Evolutionary conservation across 1,140 invertebrate species (phyloP).

Genomic region (Octopus sinensis): DNA sequence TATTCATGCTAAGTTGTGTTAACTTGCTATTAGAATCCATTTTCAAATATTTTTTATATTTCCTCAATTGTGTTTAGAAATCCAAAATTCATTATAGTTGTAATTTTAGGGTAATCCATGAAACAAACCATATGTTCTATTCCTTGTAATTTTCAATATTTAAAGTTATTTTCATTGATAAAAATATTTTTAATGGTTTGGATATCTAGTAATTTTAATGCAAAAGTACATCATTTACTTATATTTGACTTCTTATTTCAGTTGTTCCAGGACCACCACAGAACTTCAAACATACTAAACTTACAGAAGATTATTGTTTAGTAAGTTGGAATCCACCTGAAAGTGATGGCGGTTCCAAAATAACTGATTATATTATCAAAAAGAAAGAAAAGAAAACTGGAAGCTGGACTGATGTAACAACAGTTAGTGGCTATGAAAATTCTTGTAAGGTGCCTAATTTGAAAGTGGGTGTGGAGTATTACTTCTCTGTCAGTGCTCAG

Average conservation of each 20-base stretch:
- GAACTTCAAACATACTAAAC: conserved; percentile 79
- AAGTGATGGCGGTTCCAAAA: conserved; percentile 87
- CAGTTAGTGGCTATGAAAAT: conserved; percentile 36
- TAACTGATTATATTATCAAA: conserved; percentile 59
- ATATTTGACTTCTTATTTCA: conserved; percentile 59
- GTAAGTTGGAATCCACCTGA: conserved; percentile 87
- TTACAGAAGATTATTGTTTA: conserved; percentile 92
- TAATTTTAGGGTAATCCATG: no score
- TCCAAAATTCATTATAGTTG: no score
- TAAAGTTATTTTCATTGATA: no score
- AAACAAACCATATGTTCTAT: no score
- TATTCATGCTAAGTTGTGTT: no score
- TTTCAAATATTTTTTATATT: no score
- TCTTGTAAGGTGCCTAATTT: conserved; percentile 85
- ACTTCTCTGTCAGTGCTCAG: conserved; percentile 91
- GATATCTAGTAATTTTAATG: no score
- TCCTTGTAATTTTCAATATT: no score
- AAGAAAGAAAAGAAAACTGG: conserved; percentile 47
- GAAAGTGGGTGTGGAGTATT: conserved; percentile 83
- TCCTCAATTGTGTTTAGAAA: no score
- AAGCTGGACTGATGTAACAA: conserved; percentile 35
- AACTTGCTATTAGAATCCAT: no score
- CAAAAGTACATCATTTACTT: no score
- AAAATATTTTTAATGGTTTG: no score
- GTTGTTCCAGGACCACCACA: conserved; percentile 66